Evolutionary conservation across 2,888 invertebrate genomes (phyloP).

Genomic region (Phortica okadai): DNA sequence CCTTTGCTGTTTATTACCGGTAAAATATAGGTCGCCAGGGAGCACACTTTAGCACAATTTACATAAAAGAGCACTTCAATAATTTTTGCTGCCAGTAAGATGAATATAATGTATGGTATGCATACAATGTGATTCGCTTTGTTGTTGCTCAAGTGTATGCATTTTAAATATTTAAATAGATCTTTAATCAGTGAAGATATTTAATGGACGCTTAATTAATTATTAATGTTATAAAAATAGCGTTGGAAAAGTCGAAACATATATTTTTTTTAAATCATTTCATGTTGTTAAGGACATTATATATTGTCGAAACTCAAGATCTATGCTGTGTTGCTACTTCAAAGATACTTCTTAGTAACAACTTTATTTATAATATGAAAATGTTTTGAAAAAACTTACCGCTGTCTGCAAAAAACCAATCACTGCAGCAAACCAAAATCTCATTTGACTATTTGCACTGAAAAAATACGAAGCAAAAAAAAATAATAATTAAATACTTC

Average conservation of each 20-base stretch:
- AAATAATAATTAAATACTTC: slow-evolving; percentile 15
- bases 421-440: too few species aligned
- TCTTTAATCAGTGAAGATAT: background rate
- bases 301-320: too few species aligned
- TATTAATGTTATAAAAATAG: background rate
- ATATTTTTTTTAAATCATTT: too few species aligned
- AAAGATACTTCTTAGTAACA: too few species aligned
- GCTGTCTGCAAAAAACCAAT: too few species aligned
- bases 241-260: too few species aligned
- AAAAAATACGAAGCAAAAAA: background rate
- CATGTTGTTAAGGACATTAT: too few species aligned
- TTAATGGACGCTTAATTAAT: background rate
- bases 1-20: slow-evolving; percentile 56
- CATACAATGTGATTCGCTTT: background rate
- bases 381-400: too few species aligned
- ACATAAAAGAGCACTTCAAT: slow-evolving; percentile 53
- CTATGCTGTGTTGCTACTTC: too few species aligned
- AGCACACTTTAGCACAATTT: slow-evolving; percentile 59
- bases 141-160: background rate
- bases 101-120: background rate
- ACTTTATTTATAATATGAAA: too few species aligned
- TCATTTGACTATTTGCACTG: too few species aligned
- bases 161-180: background rate
- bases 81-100: slow-evolving; percentile 26
- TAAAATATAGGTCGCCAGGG: slow-evolving; percentile 66